phyloP scores from a whole-genome alignment of 2,888 invertebrate species.

The Chloroclysta siterata region DNA sequence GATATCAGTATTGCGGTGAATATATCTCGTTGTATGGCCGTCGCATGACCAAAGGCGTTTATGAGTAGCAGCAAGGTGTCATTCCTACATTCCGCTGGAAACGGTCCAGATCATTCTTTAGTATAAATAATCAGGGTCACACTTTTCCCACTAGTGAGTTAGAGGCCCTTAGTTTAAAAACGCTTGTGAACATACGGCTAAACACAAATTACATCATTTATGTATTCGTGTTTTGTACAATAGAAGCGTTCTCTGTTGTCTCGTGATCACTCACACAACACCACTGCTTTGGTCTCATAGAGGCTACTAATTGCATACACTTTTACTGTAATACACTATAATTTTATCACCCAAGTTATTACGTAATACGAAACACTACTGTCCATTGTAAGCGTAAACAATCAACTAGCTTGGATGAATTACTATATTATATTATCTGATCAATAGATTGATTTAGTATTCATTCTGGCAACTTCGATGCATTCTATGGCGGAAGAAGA shows the following conservation, averaged over 20 bases:
- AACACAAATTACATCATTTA: slow-evolving; percentile 26
- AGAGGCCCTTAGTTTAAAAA: slow-evolving; percentile 27
- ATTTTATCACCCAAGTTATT: slow-evolving; percentile 7
- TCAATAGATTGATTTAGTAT: slow-evolving; percentile 30
- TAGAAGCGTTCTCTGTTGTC: slow-evolving; percentile 14
- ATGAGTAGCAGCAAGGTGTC: slow-evolving; percentile 54
- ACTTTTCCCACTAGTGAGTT: slow-evolving; percentile 42
- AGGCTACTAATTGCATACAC: background rate
- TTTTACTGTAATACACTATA: slow-evolving; percentile 1
- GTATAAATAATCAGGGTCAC: slow-evolving; percentile 37
- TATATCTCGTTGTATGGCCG: slow-evolving; percentile 64
- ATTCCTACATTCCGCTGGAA: slow-evolving; percentile 72
- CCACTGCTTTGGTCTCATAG: slow-evolving; percentile 4
- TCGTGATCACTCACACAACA: slow-evolving; percentile 8
- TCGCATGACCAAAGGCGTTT: slow-evolving; percentile 61
- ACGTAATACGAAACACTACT: slow-evolving; percentile 22
- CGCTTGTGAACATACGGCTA: slow-evolving; percentile 9
- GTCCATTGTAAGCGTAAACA: slow-evolving; percentile 26
- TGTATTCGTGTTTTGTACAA: slow-evolving; percentile 16
- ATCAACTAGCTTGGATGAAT: slow-evolving; percentile 24
- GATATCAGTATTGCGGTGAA: slow-evolving; percentile 82
- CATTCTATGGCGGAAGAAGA: slow-evolving; percentile 28
- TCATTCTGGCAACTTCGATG: slow-evolving; percentile 29
- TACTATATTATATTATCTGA: slow-evolving; percentile 20
- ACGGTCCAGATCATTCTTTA: slow-evolving; percentile 69